Evolutionary conservation across 1,140 invertebrate genomes (phyloP), one percentile per base, ranked within the genome.

Genomic region (Dufourea novaeangliae): DNA sequence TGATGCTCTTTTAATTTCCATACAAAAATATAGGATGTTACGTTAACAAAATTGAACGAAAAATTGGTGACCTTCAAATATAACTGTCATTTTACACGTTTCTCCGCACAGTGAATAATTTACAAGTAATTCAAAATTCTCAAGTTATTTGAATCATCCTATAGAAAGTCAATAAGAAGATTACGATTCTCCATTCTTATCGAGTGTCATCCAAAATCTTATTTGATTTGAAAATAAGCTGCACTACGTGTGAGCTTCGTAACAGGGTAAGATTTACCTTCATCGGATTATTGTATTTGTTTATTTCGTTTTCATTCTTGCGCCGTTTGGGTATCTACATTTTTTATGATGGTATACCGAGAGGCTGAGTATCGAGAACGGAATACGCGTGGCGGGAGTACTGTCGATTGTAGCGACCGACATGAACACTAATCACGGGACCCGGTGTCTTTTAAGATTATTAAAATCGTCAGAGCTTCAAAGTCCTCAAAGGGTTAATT

Each of bases 401-500:
- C 87, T 87, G 89, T 89, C 86, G 84, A 86, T 85, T 80, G 84
- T 78, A 83, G 80, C 77, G 80, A 69, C 79, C 56, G 71, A 68
- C 71, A 86, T 83, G 89, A 90, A 84, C 88, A 89, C 86, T 91
- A 91, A 91, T 91, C 88, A 90, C 80, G 81, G 41, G 39, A 37
- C 80, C 82, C 84, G 88, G 81, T 89, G 88, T 91, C 91, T 91
- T 91, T 92, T 92, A 92, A 92, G 91, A 92, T 91, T 91, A 91
- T 91, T 91, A 92, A 92, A 92, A 91, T 92, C 89, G 82, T 89
- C 87, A 88, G 85, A 87, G 89, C 90, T 86, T 88, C 88, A 88
- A 89, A 88, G 86, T 92, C 83, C 90, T 91, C 91, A 92, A 92
- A 92, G 91, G 91, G 91, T 91, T 92, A 92, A 92, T 92, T 92